Evolutionary conservation across 2,888 invertebrate genomes (phyloP).

Genomic region (Megalurothrips usitatus): DNA sequence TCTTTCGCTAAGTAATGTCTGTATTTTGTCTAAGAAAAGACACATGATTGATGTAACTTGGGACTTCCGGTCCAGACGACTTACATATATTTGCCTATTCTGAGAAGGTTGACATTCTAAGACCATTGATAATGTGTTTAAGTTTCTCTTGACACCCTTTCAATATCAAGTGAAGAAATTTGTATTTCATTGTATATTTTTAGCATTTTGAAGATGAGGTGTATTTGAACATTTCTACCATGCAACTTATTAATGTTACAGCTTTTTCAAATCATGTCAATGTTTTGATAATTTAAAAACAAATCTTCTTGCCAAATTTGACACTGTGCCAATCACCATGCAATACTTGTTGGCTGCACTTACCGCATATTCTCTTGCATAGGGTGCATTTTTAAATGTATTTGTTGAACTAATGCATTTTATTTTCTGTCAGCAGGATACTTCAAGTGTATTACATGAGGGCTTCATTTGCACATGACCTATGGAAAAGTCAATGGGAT

Average conservation of each 20-base stretch:
- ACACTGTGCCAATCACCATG: background rate
- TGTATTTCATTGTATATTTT: no score
- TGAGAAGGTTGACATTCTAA: no score
- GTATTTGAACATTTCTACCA: no score
- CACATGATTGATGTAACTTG: no score
- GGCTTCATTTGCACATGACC: conserved; percentile 20
- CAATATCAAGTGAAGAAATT: no score
- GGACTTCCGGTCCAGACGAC: no score
- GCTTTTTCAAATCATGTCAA: background rate
- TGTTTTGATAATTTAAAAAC: background rate
- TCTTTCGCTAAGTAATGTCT: no score
- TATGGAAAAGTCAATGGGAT: background rate
- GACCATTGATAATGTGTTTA: no score
- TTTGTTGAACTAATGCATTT: background rate
- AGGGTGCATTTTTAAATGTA: background rate
- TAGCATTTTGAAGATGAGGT: no score
- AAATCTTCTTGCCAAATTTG: background rate
- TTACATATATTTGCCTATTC: no score
- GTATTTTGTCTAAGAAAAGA: no score
- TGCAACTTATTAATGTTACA: background rate
- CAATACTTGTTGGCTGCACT: background rate
- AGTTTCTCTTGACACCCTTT: no score
- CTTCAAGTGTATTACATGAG: conserved; percentile 13
- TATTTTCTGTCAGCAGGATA: conserved; percentile 1
- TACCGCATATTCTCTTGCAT: background rate